Evolutionary conservation across 2,888 invertebrate genomes (phyloP), one percentile per base, ranked within the genome.

Genomic region (Margaritifera margaritifera): DNA sequence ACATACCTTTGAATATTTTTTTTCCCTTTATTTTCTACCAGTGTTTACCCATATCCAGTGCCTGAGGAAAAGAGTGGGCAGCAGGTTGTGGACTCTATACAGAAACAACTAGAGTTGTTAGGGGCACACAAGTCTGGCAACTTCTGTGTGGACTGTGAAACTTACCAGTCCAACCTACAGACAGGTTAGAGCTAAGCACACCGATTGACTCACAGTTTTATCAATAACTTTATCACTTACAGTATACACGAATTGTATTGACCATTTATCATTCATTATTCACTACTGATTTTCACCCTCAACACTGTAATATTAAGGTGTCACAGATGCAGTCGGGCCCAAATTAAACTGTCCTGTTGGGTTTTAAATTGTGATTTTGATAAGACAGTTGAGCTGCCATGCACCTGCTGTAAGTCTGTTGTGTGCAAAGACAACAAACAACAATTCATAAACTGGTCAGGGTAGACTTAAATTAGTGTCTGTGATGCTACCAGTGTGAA

Each of bases 61-160:
- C 94, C 94, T 0, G 96, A 96, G 80, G 96, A 95, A 72, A 93
- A 95, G 84, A 96, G 95, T n/a, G 97, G 97, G 0, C 94, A 96
- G 0, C 95, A 95, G 84, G 88, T 88, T 19, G 94, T 98, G 71
- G 98, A 98, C 80, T 92, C 94, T 68, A 91, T 98, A 0, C 94
- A 95, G 1, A 96, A 96, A 89, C 92, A 97, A 25, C 93, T 98
- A 27, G 91, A 94, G 54, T 94, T 96, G 0, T 91, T 97, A 2
- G 97, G 98, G 24, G 98, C 97, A 0, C 91, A 93, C 0, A 96
- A 95, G 86, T 93, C 94, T 70, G 98, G 98, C 0, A 96, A 95
- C 83, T 98, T 97, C 89, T 90, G 95, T 63, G 97, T 98, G 0
- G 98, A 98, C 87, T 98, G 98, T 85, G 98, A 98, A 89, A 97